phyloP scores from a whole-genome alignment of 2,797 vertebrate species.

The Eulemur rubriventer region DNA sequence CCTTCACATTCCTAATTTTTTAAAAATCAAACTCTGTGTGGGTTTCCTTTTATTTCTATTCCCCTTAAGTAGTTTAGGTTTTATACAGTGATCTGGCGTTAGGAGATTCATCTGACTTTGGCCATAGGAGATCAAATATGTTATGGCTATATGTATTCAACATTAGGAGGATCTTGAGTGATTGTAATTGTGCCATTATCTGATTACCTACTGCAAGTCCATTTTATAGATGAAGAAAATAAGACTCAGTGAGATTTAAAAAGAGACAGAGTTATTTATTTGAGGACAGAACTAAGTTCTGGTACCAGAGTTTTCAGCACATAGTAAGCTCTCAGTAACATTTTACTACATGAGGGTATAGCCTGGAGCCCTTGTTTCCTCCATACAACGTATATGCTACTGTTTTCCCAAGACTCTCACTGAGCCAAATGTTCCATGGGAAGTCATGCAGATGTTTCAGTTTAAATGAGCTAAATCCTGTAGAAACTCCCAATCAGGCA shows the following conservation, averaged over 20 bases:
- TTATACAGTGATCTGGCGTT: neutral
- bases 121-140: neutral
- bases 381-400: neutral
- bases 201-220: neutral
- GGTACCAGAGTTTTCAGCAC: neutral
- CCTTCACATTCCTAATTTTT: neutral
- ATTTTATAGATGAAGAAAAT: neutral
- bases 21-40: neutral
- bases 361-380: neutral
- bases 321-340: neutral
- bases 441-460: neutral
- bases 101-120: neutral
- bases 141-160: neutral
- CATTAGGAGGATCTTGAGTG: neutral
- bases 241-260: neutral
- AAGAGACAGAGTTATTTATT: neutral
- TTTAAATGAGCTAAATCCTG: neutral
- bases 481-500: neutral
- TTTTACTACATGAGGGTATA: neutral
- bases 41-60: neutral
- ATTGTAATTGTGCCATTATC: neutral
- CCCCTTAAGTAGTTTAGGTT: neutral
- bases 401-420: neutral
- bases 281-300: neutral
- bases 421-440: neutral